Evolutionary conservation across 1,140 invertebrate genomes (phyloP), one percentile per base, ranked within the genome.

Genomic region (Sitodiplosis mosellana): DNA sequence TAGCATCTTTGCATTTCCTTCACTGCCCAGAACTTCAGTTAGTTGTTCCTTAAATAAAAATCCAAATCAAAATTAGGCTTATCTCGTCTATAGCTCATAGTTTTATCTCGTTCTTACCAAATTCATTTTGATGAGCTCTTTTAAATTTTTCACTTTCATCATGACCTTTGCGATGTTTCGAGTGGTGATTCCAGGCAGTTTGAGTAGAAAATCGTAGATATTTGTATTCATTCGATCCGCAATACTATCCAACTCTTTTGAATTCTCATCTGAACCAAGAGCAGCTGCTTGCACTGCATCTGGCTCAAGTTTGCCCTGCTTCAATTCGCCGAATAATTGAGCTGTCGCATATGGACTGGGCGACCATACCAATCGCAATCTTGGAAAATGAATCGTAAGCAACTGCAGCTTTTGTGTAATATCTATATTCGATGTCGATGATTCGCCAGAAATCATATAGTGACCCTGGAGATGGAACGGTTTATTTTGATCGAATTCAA

Each of bases 401-500:
- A 97, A 68, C 53, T 92, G 81, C 17, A 96, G 61, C 63, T 88
- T 87, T 50, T 84, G 74, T 52, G 82, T 78, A 20, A 91, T 75
- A 53, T 88, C 81, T 33, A 77, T 77, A 50, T 78, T 80, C 5
- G 77, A 77, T 43, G 79, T 69, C 58, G 88, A 85, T 51, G 67
- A 77, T 19, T 62, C 62, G 38, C 61, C 67, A 1, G 84, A 87
- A 14, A 89, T 62, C 56, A 82, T 83, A 56, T 82, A 86, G 55
- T 82, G 77, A 19, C 80, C 79, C 81, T 90, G 87, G 49, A 93
- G 69, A 57, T 76, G 78, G 59, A 95, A 95, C 14, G 88, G 81
- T 66, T 89, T 90, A 56, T 87, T 89, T 59, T 89, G 81, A 71
- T 95, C 91, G 70, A 97, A 96, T 68, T 97, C 93, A 49, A 98